phyloP scores from a whole-genome alignment of 1,140 invertebrate genomes.

The Drosophila persimilis region DNA sequence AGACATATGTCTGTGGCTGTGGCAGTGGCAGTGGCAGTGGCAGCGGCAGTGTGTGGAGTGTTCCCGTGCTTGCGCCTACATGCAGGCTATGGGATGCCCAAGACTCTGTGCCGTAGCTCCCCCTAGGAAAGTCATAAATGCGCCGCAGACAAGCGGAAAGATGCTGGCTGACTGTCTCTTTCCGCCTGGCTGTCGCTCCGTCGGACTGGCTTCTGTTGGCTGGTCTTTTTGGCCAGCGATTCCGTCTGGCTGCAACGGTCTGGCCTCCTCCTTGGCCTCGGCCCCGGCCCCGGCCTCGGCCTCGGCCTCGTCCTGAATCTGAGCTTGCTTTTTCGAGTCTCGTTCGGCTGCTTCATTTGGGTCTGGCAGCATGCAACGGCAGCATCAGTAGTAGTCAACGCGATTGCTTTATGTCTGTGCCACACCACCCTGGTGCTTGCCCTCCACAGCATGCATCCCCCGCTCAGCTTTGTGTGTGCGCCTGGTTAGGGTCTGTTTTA shows the following conservation, averaged over 20 bases:
- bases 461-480: conserved; percentile 36
- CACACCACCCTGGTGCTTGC: neutral
- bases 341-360: conserved; percentile 73
- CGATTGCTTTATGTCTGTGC: conserved; percentile 48
- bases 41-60: too few species aligned
- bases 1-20: conserved; percentile 59
- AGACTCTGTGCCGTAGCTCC: neutral
- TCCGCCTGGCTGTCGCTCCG: conserved; percentile 9
- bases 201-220: conserved; percentile 5
- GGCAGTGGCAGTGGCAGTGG: too few species aligned
- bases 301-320: conserved; percentile 24
- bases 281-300: conserved; percentile 13
- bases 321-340: conserved; percentile 44
- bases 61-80: conserved; percentile 54
- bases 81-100: conserved; percentile 59
- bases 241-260: conserved; percentile 23
- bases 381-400: conserved; percentile 38
- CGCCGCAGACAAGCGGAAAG: conserved; percentile 76
- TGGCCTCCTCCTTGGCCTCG: neutral
- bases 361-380: conserved; percentile 61
- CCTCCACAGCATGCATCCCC: neutral
- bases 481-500: conserved; percentile 77
- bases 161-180: conserved; percentile 69
- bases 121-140: conserved; percentile 70
- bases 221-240: conserved; percentile 45